These are phyloP conservation scores for Monochamus saltuarius DNA, from an alignment of 1,140 invertebrate species.

Conservation along the genomic window DNA sequence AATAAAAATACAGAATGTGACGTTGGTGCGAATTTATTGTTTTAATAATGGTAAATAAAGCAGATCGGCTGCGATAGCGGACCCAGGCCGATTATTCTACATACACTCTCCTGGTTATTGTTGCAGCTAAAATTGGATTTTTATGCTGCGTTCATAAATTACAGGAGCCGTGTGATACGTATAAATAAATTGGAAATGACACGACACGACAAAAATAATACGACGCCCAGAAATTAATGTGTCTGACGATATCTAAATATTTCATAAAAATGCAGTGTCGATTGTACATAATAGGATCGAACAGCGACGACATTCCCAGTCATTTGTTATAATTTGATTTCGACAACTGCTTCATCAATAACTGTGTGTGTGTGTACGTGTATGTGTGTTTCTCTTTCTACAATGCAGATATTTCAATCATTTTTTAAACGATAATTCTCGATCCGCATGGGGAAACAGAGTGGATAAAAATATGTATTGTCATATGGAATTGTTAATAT, in stretches of 20 bases:
- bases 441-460: too few relatives aligned
- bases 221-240: constrained; percentile 28
- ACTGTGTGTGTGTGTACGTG: too few relatives aligned
- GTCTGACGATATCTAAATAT: constrained; percentile 27
- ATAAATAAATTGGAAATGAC: constrained; percentile 34
- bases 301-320: too few relatives aligned
- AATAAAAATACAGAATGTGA: constrained; percentile 51
- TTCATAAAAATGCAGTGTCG: constrained; percentile 15
- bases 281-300: too few relatives aligned
- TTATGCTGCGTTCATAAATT: constrained; percentile 48
- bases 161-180: constrained; percentile 30
- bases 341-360: too few relatives aligned
- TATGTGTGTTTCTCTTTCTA: too few relatives aligned
- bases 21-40: constrained; percentile 51
- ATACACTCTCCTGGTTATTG: constrained; percentile 35
- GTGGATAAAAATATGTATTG: too few relatives aligned
- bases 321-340: too few relatives aligned
- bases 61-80: constrained; percentile 40
- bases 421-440: too few relatives aligned
- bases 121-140: constrained; percentile 47
- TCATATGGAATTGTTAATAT: too few relatives aligned
- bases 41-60: constrained; percentile 54
- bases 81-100: constrained; percentile 28
- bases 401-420: too few relatives aligned
- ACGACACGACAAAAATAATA: constrained; percentile 27